Evolutionary conservation across 2,888 invertebrate species (phyloP).

Genomic region (Stratiomys singularior): DNA sequence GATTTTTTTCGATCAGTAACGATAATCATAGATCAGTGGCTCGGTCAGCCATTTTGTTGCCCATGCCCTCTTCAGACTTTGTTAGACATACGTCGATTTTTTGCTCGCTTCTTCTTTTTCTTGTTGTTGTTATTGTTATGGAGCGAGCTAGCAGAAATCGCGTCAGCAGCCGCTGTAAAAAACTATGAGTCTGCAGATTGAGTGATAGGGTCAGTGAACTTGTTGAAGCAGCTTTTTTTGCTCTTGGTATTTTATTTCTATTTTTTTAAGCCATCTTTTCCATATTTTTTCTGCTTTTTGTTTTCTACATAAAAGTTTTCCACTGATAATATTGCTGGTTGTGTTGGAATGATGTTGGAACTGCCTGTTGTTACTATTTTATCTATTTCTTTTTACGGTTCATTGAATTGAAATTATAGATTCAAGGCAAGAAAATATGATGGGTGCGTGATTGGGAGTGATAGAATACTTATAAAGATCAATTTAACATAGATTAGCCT

Average conservation of each 20-base stretch:
- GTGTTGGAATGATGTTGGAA: background rate
- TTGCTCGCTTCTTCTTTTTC: background rate
- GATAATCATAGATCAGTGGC: background rate
- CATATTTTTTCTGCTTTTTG: background rate
- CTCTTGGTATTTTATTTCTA: background rate
- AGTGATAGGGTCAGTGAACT: constrained; percentile 5
- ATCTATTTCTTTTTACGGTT: background rate
- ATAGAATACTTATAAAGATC: background rate
- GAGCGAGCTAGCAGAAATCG: background rate
- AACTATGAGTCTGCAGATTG: constrained; percentile 12
- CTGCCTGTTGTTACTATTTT: background rate
- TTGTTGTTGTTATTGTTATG: background rate
- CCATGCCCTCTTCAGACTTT: background rate
- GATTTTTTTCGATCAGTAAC: background rate
- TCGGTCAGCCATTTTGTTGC: background rate
- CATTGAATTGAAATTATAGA: constrained; percentile 17
- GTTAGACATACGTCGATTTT: background rate
- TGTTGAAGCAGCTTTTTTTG: background rate
- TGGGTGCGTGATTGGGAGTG: background rate
- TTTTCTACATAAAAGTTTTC: background rate
- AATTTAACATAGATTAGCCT: background rate
- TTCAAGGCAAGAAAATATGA: background rate
- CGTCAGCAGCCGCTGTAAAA: background rate
- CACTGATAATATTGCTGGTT: background rate
- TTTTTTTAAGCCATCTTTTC: background rate